These are phyloP conservation scores for Epinotia ramella DNA, from an alignment of 2,888 invertebrate genomes.

Conservation along the genomic window DNA sequence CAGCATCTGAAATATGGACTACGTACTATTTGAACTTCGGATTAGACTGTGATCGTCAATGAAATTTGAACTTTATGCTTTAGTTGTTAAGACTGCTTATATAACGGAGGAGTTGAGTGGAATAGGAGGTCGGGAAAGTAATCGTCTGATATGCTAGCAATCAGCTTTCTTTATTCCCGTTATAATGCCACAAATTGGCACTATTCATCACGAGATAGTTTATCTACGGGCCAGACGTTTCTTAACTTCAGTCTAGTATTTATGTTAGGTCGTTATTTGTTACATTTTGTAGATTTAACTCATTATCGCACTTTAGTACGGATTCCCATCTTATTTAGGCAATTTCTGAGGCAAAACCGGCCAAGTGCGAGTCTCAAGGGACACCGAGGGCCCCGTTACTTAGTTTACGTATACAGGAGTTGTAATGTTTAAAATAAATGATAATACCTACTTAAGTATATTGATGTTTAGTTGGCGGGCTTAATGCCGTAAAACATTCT, in stretches of 20 bases:
- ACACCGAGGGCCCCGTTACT: too few species aligned
- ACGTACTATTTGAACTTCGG: not conserved
- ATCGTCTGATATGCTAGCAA: conserved; percentile 17
- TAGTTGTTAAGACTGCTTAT: not conserved
- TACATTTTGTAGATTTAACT: not conserved
- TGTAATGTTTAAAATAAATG: too few species aligned
- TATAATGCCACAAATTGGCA: conserved; percentile 33
- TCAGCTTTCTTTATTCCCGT: conserved; percentile 29
- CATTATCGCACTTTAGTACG: too few species aligned
- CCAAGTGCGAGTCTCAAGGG: too few species aligned
- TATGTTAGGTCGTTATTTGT: not conserved
- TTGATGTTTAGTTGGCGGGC: too few species aligned
- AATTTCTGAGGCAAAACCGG: too few species aligned
- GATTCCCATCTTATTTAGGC: too few species aligned
- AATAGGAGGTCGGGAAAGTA: not conserved
- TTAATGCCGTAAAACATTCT: too few species aligned
- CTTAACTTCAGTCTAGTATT: conserved; percentile 16
- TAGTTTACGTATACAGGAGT: too few species aligned
- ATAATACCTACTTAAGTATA: too few species aligned
- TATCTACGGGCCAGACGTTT: conserved; percentile 22
- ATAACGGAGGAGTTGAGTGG: not conserved
- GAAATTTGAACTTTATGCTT: not conserved
- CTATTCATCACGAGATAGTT: conserved; percentile 22
- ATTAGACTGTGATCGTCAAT: not conserved
- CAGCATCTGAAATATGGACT: not conserved